Base-by-base conservation (phyloP, 2,113 vertebrate species). In the Chaenogobius annularis region DNA sequence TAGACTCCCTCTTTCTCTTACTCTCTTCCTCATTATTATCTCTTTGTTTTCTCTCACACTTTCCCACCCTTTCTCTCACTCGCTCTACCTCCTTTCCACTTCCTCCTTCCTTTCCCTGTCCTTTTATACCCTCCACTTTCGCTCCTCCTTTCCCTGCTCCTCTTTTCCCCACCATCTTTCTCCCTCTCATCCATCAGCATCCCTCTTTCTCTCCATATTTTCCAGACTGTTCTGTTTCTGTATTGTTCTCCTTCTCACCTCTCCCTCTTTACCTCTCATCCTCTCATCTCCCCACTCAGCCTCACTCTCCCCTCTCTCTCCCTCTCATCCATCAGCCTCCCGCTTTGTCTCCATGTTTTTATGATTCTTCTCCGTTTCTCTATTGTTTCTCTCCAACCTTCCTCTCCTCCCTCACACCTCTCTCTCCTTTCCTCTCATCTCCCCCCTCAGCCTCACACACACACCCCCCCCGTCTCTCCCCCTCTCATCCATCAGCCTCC, bases 401-500 rank as follows among this genome's bases (percentile, higher is more conserved):
- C 11, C 7, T 22, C 19, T n/a, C 26, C 19, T 55, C 19, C 0
- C n/a, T 22, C 8, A 10, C n/a, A 5, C 15, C 7, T 52, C 48
- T 19, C 15, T 7, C 48, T 52, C 15, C 19, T 3, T 26, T 11
- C 22, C 55, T 56, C 10, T 56, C 55, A 55, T 56, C 20, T 22
- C 8, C 20, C 8, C 20, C 7, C 4, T 50, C 48, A 14, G 6
- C 3, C 50, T 54, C 54, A 3, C 9, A 11, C 54, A 23, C 10
- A 23, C 10, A 1, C 3, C 11, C 8, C 54, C 84, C 75, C 76
- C 52, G 50, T 80, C 85, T 81, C 43, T 68, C 77, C 69, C 56
- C 73, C 72, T 40, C 75, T 79, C 75, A 69, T 71, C 58, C 52
- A 71, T 79, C 78, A 83, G 79, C 67, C 77, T 86, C 81, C 89